A percentile compares a stretch with the other conserved stretches of the same genome.
phyloP scores from a whole-genome alignment of 2,113 vertebrate genomes.

The Ceuthmochares aereus region DNA sequence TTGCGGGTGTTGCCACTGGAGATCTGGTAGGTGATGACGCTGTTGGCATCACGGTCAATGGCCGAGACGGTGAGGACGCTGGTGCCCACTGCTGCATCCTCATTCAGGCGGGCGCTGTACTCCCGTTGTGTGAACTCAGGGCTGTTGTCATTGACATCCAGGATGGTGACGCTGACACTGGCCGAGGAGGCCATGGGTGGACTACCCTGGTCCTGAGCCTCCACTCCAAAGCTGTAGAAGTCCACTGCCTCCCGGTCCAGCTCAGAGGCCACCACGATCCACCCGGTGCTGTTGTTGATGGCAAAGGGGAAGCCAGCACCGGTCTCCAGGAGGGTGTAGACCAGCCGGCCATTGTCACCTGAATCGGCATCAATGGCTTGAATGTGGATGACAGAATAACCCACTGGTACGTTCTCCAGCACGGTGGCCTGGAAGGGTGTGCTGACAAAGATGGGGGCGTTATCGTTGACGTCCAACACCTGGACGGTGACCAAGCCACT shows the following conservation, averaged over 20 bases:
- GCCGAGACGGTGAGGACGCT: slow-evolving; percentile 94
- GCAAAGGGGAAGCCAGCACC: slow-evolving; percentile 84
- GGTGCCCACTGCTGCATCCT: slow-evolving; percentile 91
- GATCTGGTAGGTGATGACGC: slow-evolving; percentile 95
- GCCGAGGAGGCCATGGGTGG: slow-evolving; percentile 89
- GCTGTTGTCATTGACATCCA: slow-evolving; percentile 97
- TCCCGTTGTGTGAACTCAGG: slow-evolving; percentile 91
- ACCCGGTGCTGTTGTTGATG: slow-evolving; percentile 94
- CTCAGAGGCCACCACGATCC: slow-evolving; percentile 90
- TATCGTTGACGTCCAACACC: slow-evolving; percentile 94
- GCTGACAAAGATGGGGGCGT: slow-evolving; percentile 94
- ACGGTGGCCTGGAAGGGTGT: slow-evolving; percentile 94
- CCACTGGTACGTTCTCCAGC: slow-evolving; percentile 90
- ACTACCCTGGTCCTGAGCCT: slow-evolving; percentile 89
- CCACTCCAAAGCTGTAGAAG: slow-evolving; percentile 92
- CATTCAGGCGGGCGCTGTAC: slow-evolving; percentile 89
- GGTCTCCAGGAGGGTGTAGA: slow-evolving; percentile 85
- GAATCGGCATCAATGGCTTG: slow-evolving; percentile 94
- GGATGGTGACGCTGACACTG: slow-evolving; percentile 90
- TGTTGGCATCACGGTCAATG: slow-evolving; percentile 92
- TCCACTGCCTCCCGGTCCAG: slow-evolving; percentile 91
- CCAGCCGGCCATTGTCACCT: slow-evolving; percentile 88
- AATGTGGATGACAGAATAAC: slow-evolving; percentile 92
- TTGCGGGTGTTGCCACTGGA: slow-evolving; percentile 94
- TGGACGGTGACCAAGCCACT: slow-evolving; percentile 92